phyloP scores from a whole-genome alignment of 2,797 vertebrate species.

The Cephalopachus bancanus region DNA sequence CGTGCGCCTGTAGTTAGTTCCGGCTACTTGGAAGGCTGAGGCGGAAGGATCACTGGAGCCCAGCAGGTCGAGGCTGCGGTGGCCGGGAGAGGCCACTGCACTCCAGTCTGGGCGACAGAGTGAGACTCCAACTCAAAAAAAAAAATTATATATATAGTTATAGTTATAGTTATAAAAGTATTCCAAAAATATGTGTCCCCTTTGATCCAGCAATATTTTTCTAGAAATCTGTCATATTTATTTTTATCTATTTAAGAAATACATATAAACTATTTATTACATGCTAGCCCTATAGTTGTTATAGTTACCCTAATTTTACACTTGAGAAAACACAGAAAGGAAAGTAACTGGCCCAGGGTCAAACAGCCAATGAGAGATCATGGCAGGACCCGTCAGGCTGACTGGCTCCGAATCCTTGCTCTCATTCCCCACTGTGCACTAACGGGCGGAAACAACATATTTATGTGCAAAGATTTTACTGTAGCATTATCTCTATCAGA shows the following conservation, averaged over 20 bases:
- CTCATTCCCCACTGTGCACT: background rate
- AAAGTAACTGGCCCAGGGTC: background rate
- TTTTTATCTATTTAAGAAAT: background rate
- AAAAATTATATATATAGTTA: too few species aligned
- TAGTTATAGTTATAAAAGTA: background rate
- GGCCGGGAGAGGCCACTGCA: too few species aligned
- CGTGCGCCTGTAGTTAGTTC: too few species aligned
- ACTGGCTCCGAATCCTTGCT: background rate
- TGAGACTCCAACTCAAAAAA: too few species aligned
- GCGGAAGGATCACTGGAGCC: too few species aligned
- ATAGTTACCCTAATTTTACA: background rate
- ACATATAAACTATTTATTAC: background rate
- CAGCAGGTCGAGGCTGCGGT: too few species aligned
- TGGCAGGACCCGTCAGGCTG: background rate
- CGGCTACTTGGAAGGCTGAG: too few species aligned
- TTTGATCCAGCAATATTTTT: background rate
- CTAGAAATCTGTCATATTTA: background rate
- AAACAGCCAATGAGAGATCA: background rate
- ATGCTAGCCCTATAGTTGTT: background rate
- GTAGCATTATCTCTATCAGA: background rate
- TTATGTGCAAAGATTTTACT: background rate
- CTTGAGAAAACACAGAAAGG: background rate
- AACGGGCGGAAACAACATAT: background rate
- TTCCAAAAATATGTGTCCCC: background rate
- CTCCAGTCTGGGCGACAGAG: too few species aligned